A percentile compares a stretch with the other conserved stretches of the same genome.
These are phyloP conservation scores for Cepaea hortensis DNA, from an alignment of 2,888 invertebrate genomes.

Conservation along the genomic window DNA sequence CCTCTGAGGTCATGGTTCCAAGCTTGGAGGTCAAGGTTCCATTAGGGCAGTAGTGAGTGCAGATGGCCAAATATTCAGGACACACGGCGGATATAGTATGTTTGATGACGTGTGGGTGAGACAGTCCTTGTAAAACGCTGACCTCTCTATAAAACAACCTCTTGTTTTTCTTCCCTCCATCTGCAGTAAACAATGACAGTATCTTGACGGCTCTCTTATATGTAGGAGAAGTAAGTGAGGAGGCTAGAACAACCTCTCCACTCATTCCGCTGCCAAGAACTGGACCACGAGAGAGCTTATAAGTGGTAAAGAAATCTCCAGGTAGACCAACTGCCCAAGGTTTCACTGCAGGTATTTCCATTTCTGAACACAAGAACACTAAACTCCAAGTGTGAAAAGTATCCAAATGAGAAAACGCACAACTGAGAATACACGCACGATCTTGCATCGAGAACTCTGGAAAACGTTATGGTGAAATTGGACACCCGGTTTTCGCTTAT, in stretches of 20 bases:
- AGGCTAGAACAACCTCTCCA: background rate
- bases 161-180: background rate
- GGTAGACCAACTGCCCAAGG: background rate
- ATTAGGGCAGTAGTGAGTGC: background rate
- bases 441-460: no score
- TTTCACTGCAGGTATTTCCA: background rate
- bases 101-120: constrained; percentile 3
- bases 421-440: no score
- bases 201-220: background rate
- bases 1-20: background rate
- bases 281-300: background rate
- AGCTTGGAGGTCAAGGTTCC: constrained; percentile 1
- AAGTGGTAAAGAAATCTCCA: constrained; percentile 10
- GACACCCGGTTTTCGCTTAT: no score
- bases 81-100: background rate
- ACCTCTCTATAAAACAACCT: background rate
- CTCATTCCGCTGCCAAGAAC: constrained; percentile 10
- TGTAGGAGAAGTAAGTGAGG: background rate
- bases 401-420: no score
- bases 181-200: background rate
- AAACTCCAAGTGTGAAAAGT: no score
- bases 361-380: no score
- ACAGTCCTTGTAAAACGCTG: background rate
- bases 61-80: constrained; percentile 6
- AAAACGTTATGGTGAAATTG: no score